These are phyloP conservation scores for Psylliodes chrysocephalus DNA, from an alignment of 2,888 invertebrate genomes.

Conservation along the genomic window DNA sequence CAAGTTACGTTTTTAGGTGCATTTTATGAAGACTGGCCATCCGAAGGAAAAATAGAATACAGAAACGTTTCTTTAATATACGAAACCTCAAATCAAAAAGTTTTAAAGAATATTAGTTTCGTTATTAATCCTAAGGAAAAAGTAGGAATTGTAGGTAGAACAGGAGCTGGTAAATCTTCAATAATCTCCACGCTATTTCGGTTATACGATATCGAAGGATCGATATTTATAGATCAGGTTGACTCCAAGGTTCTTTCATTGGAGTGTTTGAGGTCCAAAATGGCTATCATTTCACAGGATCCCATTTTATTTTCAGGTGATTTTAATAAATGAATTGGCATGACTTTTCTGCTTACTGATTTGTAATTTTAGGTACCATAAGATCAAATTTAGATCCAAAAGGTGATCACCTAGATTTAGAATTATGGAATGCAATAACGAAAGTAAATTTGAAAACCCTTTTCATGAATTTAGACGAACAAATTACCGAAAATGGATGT, in stretches of 20 bases:
- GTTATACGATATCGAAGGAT: conserved; percentile 79
- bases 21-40: conserved; percentile 71
- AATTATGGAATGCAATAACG: conserved; percentile 86
- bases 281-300: conserved; percentile 89
- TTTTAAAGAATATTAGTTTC: conserved; percentile 65
- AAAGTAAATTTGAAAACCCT: conserved; percentile 82
- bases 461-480: conserved; percentile 69
- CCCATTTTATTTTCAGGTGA: conserved; percentile 75
- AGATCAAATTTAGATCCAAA: conserved; percentile 92
- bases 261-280: conserved; percentile 77
- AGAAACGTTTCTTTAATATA: conserved; percentile 77
- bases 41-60: conserved; percentile 75
- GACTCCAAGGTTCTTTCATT: conserved; percentile 77
- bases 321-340: too few species aligned
- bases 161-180: conserved; percentile 85
- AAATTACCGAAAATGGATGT: conserved; percentile 76
- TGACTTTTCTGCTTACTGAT: too few species aligned
- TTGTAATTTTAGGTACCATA: conserved; percentile 74
- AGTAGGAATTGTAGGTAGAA: conserved; percentile 82
- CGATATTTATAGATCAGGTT: conserved; percentile 82
- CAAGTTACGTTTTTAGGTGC: conserved; percentile 13
- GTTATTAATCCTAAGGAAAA: conserved; percentile 74
- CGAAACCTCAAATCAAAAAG: conserved; percentile 73
- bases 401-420: conserved; percentile 78
- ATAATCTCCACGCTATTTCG: conserved; percentile 82